phyloP scores from a whole-genome alignment of 2,888 invertebrate species.

The Pandemis cinnamomeana region DNA sequence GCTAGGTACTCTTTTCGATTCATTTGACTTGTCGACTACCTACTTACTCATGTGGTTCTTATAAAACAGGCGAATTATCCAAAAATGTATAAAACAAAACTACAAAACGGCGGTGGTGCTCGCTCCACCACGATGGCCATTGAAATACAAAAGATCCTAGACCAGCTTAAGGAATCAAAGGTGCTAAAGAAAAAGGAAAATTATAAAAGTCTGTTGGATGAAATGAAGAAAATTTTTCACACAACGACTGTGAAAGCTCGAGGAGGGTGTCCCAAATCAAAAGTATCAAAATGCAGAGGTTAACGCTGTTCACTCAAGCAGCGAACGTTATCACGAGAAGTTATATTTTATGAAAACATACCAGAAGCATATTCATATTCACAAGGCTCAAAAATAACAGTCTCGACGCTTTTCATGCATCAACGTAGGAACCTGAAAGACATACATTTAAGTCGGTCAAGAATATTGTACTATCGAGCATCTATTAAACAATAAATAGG shows the following conservation, averaged over 20 bases:
- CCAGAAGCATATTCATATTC: no score
- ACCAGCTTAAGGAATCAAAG: slow-evolving; percentile 56
- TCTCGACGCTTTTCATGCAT: neutral
- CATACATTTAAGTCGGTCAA: neutral
- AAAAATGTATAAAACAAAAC: slow-evolving; percentile 32
- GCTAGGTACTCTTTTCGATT: neutral
- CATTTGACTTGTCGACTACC: slow-evolving; percentile 6
- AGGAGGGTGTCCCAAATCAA: slow-evolving; percentile 7
- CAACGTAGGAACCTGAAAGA: no score
- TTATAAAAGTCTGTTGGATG: slow-evolving; percentile 52
- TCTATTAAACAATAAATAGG: neutral
- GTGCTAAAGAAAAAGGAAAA: slow-evolving; percentile 53
- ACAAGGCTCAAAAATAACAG: no score
- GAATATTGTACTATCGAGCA: neutral
- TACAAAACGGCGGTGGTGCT: slow-evolving; percentile 27
- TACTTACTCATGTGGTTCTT: slow-evolving; percentile 23
- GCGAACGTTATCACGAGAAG: neutral
- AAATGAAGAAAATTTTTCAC: slow-evolving; percentile 59
- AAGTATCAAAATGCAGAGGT: slow-evolving; percentile 2
- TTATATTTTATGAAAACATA: neutral
- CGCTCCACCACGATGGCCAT: slow-evolving; percentile 53
- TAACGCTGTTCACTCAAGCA: neutral
- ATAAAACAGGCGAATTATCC: slow-evolving; percentile 53
- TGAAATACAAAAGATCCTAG: slow-evolving; percentile 57
- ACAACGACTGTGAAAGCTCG: slow-evolving; percentile 43